Conservation (phyloP, 2,797 vertebrate species). For the Hippopotamyrus pictus region DNA sequence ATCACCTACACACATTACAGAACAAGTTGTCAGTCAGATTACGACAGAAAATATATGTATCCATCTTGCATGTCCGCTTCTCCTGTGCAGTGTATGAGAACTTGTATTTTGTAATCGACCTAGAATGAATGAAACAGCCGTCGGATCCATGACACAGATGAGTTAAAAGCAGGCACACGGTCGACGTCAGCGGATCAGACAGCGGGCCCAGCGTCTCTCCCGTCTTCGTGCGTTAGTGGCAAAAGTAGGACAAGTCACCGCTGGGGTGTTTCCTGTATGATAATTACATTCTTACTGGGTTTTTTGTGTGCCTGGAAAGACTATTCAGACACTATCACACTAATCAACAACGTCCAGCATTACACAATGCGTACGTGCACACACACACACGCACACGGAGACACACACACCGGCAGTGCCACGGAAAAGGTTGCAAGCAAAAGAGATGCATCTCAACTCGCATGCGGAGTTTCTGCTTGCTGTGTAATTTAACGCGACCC, state of each 20-base stretch:
- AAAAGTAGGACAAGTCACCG: constrained; percentile 40
- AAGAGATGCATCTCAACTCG: constrained; percentile 42
- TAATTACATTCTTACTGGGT: constrained; percentile 33
- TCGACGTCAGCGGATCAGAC: constrained; percentile 7
- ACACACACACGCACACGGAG: constrained; percentile 20
- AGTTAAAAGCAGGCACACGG: constrained; percentile 39
- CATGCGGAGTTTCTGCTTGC: constrained; percentile 40
- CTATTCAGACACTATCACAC: constrained; percentile 14
- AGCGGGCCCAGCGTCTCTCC: constrained; percentile 21
- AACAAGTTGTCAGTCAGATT: not conserved
- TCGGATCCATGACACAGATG: constrained; percentile 37
- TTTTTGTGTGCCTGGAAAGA: constrained; percentile 29
- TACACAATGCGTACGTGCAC: not conserved
- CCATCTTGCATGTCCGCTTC: not conserved
- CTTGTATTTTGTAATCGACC: not conserved
- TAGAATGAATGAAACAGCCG: constrained; percentile 29
- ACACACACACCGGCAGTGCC: constrained; percentile 25
- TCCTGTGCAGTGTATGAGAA: not conserved
- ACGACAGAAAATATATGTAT: constrained; percentile 24
- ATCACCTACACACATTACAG: not conserved
- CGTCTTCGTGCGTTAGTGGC: constrained; percentile 20
- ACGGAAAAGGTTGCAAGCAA: constrained; percentile 37
- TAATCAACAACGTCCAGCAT: constrained; percentile 4
- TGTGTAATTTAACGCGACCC: constrained; percentile 41
- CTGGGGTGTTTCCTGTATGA: constrained; percentile 32